These are phyloP conservation scores for Calliphora vicina DNA, from an alignment of 1,140 invertebrate genomes.

Conservation along the genomic window DNA sequence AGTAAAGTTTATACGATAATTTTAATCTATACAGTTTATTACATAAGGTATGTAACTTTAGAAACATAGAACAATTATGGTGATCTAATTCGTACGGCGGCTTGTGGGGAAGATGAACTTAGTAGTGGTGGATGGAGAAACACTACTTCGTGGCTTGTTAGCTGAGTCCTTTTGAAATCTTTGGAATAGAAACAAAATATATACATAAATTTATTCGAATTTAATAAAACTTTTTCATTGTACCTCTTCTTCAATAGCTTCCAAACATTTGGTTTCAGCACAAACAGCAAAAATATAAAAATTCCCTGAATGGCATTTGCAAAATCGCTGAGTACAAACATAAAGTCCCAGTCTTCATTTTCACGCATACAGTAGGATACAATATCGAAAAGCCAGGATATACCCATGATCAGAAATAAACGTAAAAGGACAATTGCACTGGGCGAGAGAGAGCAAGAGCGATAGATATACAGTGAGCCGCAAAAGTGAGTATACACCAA, in stretches of 20 bases:
- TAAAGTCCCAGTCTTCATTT: slow-evolving; percentile 53
- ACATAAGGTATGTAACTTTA: too few relatives aligned
- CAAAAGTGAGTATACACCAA: too few relatives aligned
- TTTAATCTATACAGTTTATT: too few relatives aligned
- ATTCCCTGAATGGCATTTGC: slow-evolving; percentile 68
- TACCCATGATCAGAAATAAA: slow-evolving; percentile 77
- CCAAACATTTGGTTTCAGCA: slow-evolving; percentile 65
- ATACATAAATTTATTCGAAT: neutral
- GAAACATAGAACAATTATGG: too few relatives aligned
- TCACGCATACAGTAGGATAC: slow-evolving; percentile 68
- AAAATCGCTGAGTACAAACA: slow-evolving; percentile 67
- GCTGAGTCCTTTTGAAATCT: neutral
- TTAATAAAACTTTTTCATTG: neutral
- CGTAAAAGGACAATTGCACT: slow-evolving; percentile 76
- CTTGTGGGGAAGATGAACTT: too few relatives aligned
- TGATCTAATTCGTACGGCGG: too few relatives aligned
- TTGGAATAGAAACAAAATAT: neutral
- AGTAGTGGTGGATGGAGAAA: neutral
- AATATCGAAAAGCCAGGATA: slow-evolving; percentile 77
- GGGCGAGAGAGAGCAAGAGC: neutral
- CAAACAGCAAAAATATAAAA: slow-evolving; percentile 71
- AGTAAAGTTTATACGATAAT: too few relatives aligned
- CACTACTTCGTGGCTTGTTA: neutral
- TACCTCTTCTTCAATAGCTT: neutral
- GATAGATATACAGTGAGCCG: too few relatives aligned